These are phyloP conservation scores for Cydia splendana DNA, from an alignment of 1,140 invertebrate genomes.

Conservation along the genomic window DNA sequence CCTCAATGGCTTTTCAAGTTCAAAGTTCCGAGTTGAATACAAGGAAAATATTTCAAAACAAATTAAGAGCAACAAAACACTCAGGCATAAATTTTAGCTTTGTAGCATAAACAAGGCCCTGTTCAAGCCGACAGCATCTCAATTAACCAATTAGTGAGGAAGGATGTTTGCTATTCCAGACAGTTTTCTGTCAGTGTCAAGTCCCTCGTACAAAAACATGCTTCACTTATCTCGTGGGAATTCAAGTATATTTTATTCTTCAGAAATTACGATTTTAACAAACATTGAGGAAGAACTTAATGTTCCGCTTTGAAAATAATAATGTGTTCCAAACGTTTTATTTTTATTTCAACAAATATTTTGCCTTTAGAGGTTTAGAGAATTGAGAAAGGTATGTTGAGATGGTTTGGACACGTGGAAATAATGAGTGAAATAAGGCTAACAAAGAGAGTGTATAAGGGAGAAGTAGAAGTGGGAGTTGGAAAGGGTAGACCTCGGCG, in stretches of 20 bases:
- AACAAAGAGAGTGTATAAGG: no score
- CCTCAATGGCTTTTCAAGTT: not conserved
- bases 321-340: not conserved
- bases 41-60: not conserved
- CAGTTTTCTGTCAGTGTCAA: not conserved
- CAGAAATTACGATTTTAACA: not conserved
- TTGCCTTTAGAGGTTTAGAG: no score
- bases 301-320: not conserved
- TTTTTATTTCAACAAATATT: no score
- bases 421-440: no score
- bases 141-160: constrained; percentile 18
- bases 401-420: no score
- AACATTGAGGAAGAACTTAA: no score
- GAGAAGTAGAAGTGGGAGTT: no score
- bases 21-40: not conserved
- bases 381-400: no score
- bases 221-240: no score
- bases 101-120: not conserved
- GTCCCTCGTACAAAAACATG: no score
- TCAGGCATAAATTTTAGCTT: not conserved
- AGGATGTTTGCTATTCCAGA: constrained; percentile 3
- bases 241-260: not conserved
- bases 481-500: no score
- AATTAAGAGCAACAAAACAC: constrained; percentile 8
- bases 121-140: not conserved